Evolutionary conservation across 1,140 invertebrate genomes (phyloP), one percentile per base, ranked within the genome.

Genomic region (Geopemphigus sp.): DNA sequence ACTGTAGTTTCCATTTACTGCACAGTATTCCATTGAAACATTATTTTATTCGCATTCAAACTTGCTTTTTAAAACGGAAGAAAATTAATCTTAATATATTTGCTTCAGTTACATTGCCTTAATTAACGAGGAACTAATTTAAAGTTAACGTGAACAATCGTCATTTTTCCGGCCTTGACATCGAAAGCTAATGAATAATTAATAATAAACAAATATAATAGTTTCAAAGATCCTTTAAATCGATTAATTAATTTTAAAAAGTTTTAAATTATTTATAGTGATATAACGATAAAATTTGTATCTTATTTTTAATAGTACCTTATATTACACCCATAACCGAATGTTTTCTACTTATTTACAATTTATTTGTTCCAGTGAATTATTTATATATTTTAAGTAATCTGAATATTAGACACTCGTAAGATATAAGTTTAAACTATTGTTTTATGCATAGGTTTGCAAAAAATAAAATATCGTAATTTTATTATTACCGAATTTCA

Each of bases 111-210:
- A 68, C 3, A 3, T 50, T 68, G 22, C 8, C 12, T 50, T 68
- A 68, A 50, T 68, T 50, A 68, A 50, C 14, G 14, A 68, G 8
- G 45, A 50, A 50, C 6, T 68, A 17, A 68, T 24, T 68, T 14
- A 4, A 68, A 68, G 47, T 50, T 24, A 10, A 10, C n/a, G 22
- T 24, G 63, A 39, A 32, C n/a, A 2, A 19, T 45, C 2, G 8
- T 68, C 24, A 68, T 26, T 68, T 68, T 68, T 50, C 29, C 14
- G n/a, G 47, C 64, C 64, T 66, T 66, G 32, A 47, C 64, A 66
- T 66, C 32, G 47, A 45, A 66, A 66, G 32, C 39, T 66, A 45
- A 66, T 66, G 5, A 39, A 39, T 39, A 8, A 39, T 39, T 39
- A 39, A 4, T 39, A 39, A 39, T 39, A 39, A 39, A 39, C 8